Percentiles rank a stretch among this genome's conserved stretches.
Conservation (phyloP, 2,888 invertebrate genomes). For the Hetaerina titia region DNA sequence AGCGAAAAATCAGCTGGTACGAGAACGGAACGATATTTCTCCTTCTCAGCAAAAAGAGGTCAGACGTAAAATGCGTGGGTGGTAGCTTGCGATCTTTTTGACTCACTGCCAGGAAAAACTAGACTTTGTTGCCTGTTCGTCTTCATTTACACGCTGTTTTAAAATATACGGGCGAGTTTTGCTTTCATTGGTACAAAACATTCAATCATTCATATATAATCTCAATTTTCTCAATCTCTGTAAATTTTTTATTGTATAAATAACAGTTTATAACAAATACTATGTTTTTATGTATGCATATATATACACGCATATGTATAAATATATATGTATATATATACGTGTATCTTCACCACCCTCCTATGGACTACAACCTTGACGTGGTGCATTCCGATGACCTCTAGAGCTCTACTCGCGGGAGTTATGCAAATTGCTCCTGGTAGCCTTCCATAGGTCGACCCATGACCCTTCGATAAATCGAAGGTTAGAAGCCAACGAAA, state of each 20-base stretch:
- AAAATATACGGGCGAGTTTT: constrained; percentile 28
- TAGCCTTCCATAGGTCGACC: too few relatives aligned
- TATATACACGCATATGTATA: too few relatives aligned
- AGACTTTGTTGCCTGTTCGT: background rate
- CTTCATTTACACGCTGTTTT: constrained; percentile 33
- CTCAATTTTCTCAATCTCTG: background rate
- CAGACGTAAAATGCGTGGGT: background rate
- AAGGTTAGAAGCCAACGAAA: too few relatives aligned
- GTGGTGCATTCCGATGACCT: too few relatives aligned
- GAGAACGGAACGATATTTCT: background rate
- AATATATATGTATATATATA: background rate
- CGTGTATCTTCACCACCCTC: too few relatives aligned
- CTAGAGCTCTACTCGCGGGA: too few relatives aligned
- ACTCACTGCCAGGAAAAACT: constrained; percentile 54
- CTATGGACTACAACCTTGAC: too few relatives aligned
- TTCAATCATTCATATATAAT: background rate
- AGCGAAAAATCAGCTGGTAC: constrained; percentile 55
- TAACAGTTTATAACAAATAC: background rate
- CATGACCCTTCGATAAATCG: too few relatives aligned
- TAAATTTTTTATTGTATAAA: background rate
- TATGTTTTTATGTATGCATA: background rate
- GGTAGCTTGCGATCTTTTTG: constrained; percentile 30
- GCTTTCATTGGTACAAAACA: constrained; percentile 9
- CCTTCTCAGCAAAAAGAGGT: constrained; percentile 2
- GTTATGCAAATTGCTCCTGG: too few relatives aligned